A percentile compares a stretch with the other conserved stretches of the same genome.
Evolutionary conservation across 2,888 invertebrate species (phyloP).

Genomic region (Elaeidobius kamerunicus): DNA sequence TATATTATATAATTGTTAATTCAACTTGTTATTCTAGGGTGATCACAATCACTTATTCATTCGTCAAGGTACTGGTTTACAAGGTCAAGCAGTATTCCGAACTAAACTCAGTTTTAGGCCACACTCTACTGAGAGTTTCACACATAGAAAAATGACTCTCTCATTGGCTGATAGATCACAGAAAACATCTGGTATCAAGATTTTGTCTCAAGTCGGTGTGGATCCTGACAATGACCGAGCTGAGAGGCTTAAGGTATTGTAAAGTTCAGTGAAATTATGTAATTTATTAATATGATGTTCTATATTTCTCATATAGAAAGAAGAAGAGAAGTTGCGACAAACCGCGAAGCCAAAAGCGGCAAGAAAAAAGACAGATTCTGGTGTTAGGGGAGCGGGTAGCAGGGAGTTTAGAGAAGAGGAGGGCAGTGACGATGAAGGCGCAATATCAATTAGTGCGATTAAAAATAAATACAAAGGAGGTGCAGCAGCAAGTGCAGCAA

Average conservation of each 20-base stretch:
- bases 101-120: conserved; percentile 97
- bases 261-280: background rate
- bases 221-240: conserved; percentile 93
- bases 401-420: conserved; percentile 65
- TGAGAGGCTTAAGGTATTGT: conserved; percentile 79
- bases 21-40: conserved; percentile 61
- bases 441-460: conserved; percentile 89
- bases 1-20: too few relatives aligned
- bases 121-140: conserved; percentile 98
- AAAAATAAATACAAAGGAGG: conserved; percentile 90
- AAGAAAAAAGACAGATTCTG: conserved; percentile 44
- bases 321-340: conserved; percentile 92
- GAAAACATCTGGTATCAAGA: conserved; percentile 93
- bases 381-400: conserved; percentile 45
- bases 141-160: conserved; percentile 98
- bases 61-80: conserved; percentile 95
- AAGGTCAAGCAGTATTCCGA: conserved; percentile 95
- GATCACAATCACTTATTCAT: conserved; percentile 98
- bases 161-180: conserved; percentile 93
- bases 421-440: conserved; percentile 91
- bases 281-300: background rate
- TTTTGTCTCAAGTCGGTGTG: conserved; percentile 87
- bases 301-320: conserved; percentile 63
- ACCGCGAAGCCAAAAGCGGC: conserved; percentile 60
- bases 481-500: conserved; percentile 41